phyloP scores from a whole-genome alignment of 2,888 invertebrate species.

The Ochlodes sylvanus region DNA sequence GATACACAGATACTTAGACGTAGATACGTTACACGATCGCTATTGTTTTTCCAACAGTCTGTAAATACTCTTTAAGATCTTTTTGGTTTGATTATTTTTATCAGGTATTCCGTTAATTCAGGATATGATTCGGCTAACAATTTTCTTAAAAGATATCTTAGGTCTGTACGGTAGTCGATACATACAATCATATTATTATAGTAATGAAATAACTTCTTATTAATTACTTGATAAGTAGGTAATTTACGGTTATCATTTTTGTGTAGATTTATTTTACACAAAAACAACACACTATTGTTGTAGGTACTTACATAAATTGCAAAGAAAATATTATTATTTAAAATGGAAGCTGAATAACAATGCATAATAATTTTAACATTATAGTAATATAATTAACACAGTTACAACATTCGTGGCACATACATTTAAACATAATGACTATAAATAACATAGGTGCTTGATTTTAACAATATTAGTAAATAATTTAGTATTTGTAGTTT shows the following conservation, averaged over 20 bases:
- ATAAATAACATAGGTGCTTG: slow-evolving; percentile 25
- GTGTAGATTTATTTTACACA: slow-evolving; percentile 13
- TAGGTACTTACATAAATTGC: slow-evolving; percentile 11
- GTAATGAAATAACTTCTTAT: background rate
- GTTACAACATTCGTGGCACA: slow-evolving; percentile 35
- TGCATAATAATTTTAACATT: slow-evolving; percentile 30
- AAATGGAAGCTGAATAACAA: slow-evolving; percentile 25
- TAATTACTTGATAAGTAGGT: background rate
- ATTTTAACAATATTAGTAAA: slow-evolving; percentile 22
- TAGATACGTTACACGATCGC: slow-evolving; percentile 60
- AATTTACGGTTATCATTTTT: background rate
- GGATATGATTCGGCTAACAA: slow-evolving; percentile 72
- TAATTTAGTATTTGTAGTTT: slow-evolving; percentile 11
- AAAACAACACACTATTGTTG: slow-evolving; percentile 15
- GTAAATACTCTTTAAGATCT: slow-evolving; percentile 67
- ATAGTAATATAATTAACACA: slow-evolving; percentile 30
- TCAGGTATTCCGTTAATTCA: slow-evolving; percentile 79
- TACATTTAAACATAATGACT: slow-evolving; percentile 32
- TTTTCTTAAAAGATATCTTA: slow-evolving; percentile 40
- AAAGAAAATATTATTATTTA: slow-evolving; percentile 20
- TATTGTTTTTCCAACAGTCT: slow-evolving; percentile 63
- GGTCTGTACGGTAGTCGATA: slow-evolving; percentile 18
- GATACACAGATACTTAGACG: slow-evolving; percentile 50
- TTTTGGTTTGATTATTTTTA: slow-evolving; percentile 62
- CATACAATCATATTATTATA: background rate